A percentile compares a stretch with the other conserved stretches of the same genome.
Evolutionary conservation across 30 jellyfish, hydroid and myxozoan species (phyloP).

Genomic region (Aurelia sp.): DNA sequence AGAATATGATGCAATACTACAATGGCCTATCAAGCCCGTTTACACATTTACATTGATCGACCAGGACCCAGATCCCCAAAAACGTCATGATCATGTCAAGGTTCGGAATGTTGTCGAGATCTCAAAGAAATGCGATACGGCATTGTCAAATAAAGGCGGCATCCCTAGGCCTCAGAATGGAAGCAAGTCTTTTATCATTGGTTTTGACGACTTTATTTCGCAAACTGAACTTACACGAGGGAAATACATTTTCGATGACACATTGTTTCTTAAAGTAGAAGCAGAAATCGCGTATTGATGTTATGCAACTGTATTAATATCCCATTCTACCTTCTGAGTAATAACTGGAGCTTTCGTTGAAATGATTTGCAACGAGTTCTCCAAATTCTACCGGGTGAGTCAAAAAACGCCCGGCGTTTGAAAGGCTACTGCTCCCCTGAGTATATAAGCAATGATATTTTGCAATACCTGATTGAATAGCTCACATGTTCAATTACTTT

Average conservation of each 20-base stretch:
- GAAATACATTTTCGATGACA: slow-evolving; percentile 75
- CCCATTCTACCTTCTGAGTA: too few species aligned
- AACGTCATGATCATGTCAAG: slow-evolving; percentile 82
- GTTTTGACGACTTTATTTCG: slow-evolving; percentile 90
- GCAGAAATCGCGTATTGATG: slow-evolving; percentile 43
- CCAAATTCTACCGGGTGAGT: too few species aligned
- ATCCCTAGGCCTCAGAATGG: slow-evolving; percentile 83
- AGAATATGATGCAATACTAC: slow-evolving; percentile 90
- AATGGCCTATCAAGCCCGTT: slow-evolving; percentile 90
- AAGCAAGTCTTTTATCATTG: slow-evolving; percentile 82
- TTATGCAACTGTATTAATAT: too few species aligned
- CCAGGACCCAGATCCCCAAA: slow-evolving; percentile 68
- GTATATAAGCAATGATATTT: too few species aligned
- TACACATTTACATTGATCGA: slow-evolving; percentile 81
- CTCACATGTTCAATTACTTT: too few species aligned
- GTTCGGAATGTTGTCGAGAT: slow-evolving; percentile 82
- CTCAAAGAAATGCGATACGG: slow-evolving; percentile 80
- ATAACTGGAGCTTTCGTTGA: too few species aligned
- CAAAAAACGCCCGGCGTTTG: too few species aligned
- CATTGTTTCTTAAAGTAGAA: slow-evolving; percentile 70
- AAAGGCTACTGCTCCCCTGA: too few species aligned
- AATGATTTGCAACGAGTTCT: too few species aligned
- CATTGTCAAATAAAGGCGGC: slow-evolving; percentile 75
- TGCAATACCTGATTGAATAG: too few species aligned
- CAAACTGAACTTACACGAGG: slow-evolving; percentile 78